phyloP scores from a whole-genome alignment of 2,888 invertebrate genomes.

The Sylvicola fuscatus region DNA sequence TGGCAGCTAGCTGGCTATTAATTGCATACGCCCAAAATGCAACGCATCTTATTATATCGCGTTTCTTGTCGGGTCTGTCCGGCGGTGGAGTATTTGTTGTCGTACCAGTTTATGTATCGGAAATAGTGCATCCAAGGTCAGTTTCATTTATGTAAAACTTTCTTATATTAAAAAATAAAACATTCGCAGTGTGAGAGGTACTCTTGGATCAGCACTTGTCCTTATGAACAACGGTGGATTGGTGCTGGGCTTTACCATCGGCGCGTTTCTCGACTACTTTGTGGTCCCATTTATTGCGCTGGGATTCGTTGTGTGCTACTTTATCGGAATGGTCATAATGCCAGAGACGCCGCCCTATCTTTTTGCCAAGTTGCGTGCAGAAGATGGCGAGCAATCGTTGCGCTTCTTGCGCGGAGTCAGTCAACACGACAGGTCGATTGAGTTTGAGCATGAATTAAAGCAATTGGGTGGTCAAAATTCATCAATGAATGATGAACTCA shows the following conservation, averaged over 20 bases:
- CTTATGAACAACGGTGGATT: slow-evolving; percentile 19
- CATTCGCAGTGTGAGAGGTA: not conserved
- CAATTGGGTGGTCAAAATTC: not conserved
- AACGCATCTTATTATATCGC: not conserved
- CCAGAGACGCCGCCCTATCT: slow-evolving; percentile 4
- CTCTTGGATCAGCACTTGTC: slow-evolving; percentile 19
- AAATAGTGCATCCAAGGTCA: not conserved
- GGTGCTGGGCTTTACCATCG: slow-evolving; percentile 15
- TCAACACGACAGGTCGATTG: no score
- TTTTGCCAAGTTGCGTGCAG: not conserved
- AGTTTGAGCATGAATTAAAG: no score
- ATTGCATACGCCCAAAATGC: slow-evolving; percentile 1
- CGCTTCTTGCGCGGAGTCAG: no score
- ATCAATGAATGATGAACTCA: not conserved
- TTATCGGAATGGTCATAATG: not conserved
- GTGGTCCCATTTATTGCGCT: slow-evolving; percentile 13
- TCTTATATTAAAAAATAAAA: no score
- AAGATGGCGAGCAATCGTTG: no score
- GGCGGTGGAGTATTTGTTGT: slow-evolving; percentile 4
- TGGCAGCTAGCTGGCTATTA: slow-evolving; percentile 4
- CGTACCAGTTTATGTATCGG: slow-evolving; percentile 4
- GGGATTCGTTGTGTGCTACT: not conserved
- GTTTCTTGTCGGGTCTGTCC: slow-evolving; percentile 3
- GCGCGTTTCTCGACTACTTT: slow-evolving; percentile 15
- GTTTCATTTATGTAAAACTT: no score